phyloP scores from a whole-genome alignment of 2,113 vertebrate genomes.

The Periophthalmus modestus region DNA sequence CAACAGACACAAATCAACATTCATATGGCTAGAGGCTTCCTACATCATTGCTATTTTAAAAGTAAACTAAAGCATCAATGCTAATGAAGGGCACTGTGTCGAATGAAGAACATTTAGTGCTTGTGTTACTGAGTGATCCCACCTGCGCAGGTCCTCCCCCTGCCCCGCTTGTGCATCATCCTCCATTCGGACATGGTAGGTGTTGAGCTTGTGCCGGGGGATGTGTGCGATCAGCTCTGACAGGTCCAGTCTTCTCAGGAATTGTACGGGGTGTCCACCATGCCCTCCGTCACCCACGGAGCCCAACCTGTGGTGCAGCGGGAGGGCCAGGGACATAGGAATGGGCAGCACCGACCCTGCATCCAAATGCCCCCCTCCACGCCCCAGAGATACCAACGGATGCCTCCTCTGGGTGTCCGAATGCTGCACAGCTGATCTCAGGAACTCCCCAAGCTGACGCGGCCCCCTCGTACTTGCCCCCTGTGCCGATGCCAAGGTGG shows the following conservation, averaged over 20 bases:
- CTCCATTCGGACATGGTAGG: slow-evolving; percentile 98
- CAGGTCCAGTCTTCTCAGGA: slow-evolving; percentile 93
- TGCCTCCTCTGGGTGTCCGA: slow-evolving; percentile 90
- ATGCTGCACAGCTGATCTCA: slow-evolving; percentile 94
- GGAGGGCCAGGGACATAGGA: slow-evolving; percentile 72
- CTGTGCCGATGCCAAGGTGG: slow-evolving; percentile 72
- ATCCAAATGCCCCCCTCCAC: slow-evolving; percentile 83
- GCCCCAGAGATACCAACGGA: slow-evolving; percentile 74
- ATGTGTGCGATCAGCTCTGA: slow-evolving; percentile 94
- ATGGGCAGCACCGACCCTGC: slow-evolving; percentile 72
- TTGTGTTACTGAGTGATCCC: not conserved
- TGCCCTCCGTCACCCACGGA: slow-evolving; percentile 71
- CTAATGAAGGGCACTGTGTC: not conserved
- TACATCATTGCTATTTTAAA: too few relatives aligned
- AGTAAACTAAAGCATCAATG: not conserved
- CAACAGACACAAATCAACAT: too few relatives aligned
- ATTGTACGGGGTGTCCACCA: slow-evolving; percentile 84
- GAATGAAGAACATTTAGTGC: not conserved
- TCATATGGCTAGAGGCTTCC: too few relatives aligned
- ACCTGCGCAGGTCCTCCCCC: slow-evolving; percentile 92
- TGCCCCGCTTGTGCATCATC: slow-evolving; percentile 96
- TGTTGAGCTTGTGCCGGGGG: slow-evolving; percentile 96
- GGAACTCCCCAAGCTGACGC: slow-evolving; percentile 92
- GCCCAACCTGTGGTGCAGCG: slow-evolving; percentile 78
- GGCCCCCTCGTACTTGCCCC: slow-evolving; percentile 83